Conservation (phyloP, 1,140 invertebrate genomes). For the Aphelenchoides avenae region DNA sequence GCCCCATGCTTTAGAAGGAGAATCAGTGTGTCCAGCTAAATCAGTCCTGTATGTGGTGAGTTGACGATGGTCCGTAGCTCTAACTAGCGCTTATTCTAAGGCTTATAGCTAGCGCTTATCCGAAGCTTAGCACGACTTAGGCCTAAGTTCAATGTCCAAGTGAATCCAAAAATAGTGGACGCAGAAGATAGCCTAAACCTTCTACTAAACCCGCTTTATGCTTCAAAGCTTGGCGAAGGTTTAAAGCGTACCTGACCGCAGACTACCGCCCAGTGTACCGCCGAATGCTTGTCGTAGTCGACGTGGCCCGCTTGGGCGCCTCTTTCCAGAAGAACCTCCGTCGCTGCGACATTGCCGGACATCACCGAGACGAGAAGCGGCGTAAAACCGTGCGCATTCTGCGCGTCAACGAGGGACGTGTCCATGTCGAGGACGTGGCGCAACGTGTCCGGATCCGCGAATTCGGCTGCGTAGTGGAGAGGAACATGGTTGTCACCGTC, state of each 20-base stretch:
- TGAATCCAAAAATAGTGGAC: too few relatives aligned
- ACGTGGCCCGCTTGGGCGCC: constrained; percentile 77
- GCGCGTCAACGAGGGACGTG: constrained; percentile 46
- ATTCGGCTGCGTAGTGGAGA: constrained; percentile 63
- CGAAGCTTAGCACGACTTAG: too few relatives aligned
- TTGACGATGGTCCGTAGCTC: too few relatives aligned
- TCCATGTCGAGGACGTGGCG: constrained; percentile 39
- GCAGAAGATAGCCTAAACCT: too few relatives aligned
- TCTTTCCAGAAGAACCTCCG: constrained; percentile 58
- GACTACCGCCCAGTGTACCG: constrained; percentile 83
- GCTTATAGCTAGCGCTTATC: too few relatives aligned
- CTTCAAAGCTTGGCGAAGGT: too few relatives aligned
- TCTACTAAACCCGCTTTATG: too few relatives aligned
- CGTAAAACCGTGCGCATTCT: constrained; percentile 53
- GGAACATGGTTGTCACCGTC: too few relatives aligned
- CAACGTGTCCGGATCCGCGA: constrained; percentile 60
- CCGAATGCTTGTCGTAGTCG: constrained; percentile 87
- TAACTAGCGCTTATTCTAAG: too few relatives aligned
- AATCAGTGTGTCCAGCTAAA: constrained; percentile 75
- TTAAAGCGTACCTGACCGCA: constrained; percentile 65
- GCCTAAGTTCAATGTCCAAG: too few relatives aligned
- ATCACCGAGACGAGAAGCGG: constrained; percentile 59
- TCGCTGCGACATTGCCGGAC: constrained; percentile 59
- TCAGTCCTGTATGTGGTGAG: too few relatives aligned
- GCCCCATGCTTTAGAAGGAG: constrained; percentile 78